These are phyloP conservation scores for Calyptommatus sinebrachiatus DNA, from an alignment of 2,113 vertebrate genomes.

Conservation along the genomic window DNA sequence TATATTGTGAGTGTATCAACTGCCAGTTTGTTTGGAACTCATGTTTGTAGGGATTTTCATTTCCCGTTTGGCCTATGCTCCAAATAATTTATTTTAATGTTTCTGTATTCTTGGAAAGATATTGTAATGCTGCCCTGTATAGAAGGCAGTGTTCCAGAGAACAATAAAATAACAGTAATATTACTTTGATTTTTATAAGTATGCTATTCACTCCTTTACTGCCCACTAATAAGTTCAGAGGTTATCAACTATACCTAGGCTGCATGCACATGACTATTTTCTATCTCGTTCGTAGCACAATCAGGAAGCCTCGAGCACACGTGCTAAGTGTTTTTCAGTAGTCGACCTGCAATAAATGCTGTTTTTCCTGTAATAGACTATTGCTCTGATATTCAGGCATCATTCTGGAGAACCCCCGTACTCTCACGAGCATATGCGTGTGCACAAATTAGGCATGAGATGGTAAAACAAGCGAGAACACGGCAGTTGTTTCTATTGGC, in stretches of 20 bases:
- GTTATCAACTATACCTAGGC: background rate
- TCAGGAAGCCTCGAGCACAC: too few species aligned
- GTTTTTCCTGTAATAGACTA: too few species aligned
- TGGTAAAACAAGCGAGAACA: too few species aligned
- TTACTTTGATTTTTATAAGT: constrained; percentile 16
- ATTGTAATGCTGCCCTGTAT: constrained; percentile 11
- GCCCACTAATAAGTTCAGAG: background rate
- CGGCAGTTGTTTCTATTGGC: too few species aligned
- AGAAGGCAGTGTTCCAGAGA: constrained; percentile 13
- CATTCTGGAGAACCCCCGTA: too few species aligned
- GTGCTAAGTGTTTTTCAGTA: too few species aligned
- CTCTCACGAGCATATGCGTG: too few species aligned
- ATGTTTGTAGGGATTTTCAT: constrained; percentile 43
- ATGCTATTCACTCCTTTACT: background rate
- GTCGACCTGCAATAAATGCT: too few species aligned
- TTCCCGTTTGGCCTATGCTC: constrained; percentile 42
- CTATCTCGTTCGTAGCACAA: too few species aligned
- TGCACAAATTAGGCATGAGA: too few species aligned
- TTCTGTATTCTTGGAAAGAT: constrained; percentile 28
- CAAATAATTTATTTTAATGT: constrained; percentile 26
- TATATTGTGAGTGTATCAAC: constrained; percentile 20
- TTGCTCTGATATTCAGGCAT: too few species aligned
- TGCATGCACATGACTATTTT: too few species aligned
- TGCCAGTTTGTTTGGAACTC: constrained; percentile 32
- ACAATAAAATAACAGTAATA: background rate